Evolutionary conservation across 2,888 invertebrate species (phyloP), one percentile per base, ranked within the genome.

Genomic region (Pseudoips prasinana): DNA sequence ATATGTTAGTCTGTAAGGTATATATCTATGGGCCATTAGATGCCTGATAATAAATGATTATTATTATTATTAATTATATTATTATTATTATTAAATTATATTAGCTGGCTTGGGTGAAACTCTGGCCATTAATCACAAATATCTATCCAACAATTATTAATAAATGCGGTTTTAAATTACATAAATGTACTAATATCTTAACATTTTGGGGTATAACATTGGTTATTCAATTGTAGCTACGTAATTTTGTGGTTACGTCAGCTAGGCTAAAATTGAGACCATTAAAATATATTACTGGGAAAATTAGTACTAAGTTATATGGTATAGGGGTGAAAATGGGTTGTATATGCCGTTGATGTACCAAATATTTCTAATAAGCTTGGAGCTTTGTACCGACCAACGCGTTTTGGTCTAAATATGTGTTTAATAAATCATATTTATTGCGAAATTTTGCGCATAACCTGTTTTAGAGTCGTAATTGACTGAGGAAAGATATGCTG

Each of bases 351-450:
- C n/a, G n/a, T n/a, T n/a, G 25, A 31, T 7, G n/a, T 24, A 22
- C 29, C 18, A 9, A 39, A 36, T 54, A 51, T 54, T 54, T 44
- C 28, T 47, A 46, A 43, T 49, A 46, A 40, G 25, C 34, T 54
- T 47, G 38, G 26, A 40, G 25, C 34, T 54, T 47, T 39, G 26
- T 33, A 25, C 29, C 33, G 18, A 27, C 33, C 28, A 32, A 39
- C 31, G 34, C 33, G 26, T 44, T 50, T 30, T 26, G 28, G 44
- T 46, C 39, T 36, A 34, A 49, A 49, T 52, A 30, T 33, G 39
- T 39, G 29, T 36, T 41, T 49, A 46, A 53, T 53, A 53, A 53
- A 53, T 53, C 46, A 53, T 39, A 43, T 43, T 53, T 46, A 50
- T 28, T 38, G 32, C 32, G 11, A 30, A 43, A 40, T 39, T 37